Base-by-base conservation (phyloP, 1,140 invertebrate species). In the Temnothorax longispinosus region DNA sequence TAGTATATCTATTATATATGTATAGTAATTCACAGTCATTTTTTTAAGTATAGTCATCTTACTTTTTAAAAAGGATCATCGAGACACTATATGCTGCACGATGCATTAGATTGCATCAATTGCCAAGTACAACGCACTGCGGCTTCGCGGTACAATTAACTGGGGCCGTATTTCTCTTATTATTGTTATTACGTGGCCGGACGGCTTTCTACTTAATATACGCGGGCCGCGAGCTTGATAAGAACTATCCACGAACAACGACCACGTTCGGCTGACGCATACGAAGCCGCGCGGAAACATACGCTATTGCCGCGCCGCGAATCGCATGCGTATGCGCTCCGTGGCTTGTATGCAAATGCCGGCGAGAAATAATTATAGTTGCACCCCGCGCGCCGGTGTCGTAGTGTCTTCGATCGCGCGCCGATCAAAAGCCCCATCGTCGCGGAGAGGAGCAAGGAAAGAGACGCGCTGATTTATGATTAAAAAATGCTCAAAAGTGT, bases 121-220 rank as follows among this genome's bases (percentile, higher is more conserved):
- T 82, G 44, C 85, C 77, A 52, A 90, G 77, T 75, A 38, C 38
- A 91, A 88, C 87, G 82, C 81, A 69, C 62, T 32, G 50, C 71
- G 38, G 21, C 54, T 64, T 27, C 52, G 35, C 32, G 54, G 69
- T 78, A 32, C 32, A 76, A 87, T 87, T 88, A 81, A 89, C 62
- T 69, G 52, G 50, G 44, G 71, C 62, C 52, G 60, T 56, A 64
- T 65, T 71, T 50, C 58, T 88, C 75, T 87, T 60, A 84, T 91
- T 88, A 89, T 89, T 89, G 60, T 86, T 81, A 81, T 87, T 90
- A 91, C 80, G 74, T 35, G 41, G 52, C 85, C 35, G 74, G 52
- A 50, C 85, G 54, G 78, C 87, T 89, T 91, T 87, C 89, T 85
- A 89, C 64, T 87, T 81, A 76, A 85, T 91, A 72, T 76, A 60